Percentiles rank a stretch among this genome's conserved stretches.
Evolutionary conservation across 2,888 invertebrate genomes (phyloP).

Genomic region (Eristalis tenax): DNA sequence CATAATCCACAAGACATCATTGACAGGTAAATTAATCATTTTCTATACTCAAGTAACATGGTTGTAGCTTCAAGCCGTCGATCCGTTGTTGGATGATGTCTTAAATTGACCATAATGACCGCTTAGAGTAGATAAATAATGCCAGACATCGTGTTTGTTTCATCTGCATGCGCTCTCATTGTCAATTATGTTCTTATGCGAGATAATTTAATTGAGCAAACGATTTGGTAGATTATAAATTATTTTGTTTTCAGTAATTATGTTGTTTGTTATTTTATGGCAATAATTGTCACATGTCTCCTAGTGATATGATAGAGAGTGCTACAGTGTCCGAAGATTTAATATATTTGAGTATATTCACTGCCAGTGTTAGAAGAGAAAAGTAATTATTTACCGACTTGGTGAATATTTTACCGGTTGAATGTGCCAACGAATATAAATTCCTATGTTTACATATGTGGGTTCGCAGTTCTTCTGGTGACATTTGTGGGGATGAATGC

Average conservation of each 20-base stretch:
- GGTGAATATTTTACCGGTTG: constrained; percentile 22
- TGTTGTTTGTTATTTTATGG: constrained; percentile 36
- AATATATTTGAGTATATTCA: not conserved
- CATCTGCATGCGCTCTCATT: constrained; percentile 45
- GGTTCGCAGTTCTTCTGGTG: too few relatives aligned
- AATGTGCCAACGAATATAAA: too few relatives aligned
- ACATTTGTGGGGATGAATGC: not conserved
- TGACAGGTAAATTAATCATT: constrained; percentile 71
- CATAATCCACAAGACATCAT: constrained; percentile 48
- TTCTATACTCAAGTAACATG: constrained; percentile 60
- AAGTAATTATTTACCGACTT: not conserved
- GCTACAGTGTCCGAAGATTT: constrained; percentile 21
- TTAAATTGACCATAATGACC: constrained; percentile 54
- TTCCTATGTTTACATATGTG: too few relatives aligned
- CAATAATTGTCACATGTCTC: constrained; percentile 50
- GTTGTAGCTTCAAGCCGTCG: not conserved
- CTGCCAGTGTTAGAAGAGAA: not conserved
- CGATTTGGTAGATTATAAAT: constrained; percentile 26
- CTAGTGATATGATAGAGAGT: constrained; percentile 47
- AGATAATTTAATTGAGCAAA: constrained; percentile 66
- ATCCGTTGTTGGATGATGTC: constrained; percentile 32
- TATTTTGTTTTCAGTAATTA: constrained; percentile 38
- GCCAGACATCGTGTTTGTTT: constrained; percentile 7
- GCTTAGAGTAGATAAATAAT: constrained; percentile 27
- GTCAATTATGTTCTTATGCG: constrained; percentile 58